phyloP scores from a whole-genome alignment of 2,797 vertebrate genomes.

The Alfaro cultratus region DNA sequence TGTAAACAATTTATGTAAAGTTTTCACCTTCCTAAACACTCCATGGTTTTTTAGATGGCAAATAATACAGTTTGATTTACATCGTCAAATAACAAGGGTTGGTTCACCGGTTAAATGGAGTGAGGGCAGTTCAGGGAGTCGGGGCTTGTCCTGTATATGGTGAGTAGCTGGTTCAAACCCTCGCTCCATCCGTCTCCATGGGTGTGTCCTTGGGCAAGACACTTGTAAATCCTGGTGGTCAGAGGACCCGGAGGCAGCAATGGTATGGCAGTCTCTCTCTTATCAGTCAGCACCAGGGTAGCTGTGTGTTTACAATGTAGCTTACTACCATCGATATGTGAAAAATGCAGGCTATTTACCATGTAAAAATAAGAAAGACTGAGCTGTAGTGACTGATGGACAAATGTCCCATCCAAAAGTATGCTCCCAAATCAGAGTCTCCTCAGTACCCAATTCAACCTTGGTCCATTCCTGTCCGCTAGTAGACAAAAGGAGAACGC shows the following conservation, averaged over 20 bases:
- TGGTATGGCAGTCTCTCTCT: not conserved
- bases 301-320: not conserved
- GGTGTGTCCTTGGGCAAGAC: not conserved
- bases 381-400: not conserved
- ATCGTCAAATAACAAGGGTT: not conserved
- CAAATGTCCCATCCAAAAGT: not conserved
- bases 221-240: not conserved
- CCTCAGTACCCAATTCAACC: not conserved
- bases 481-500: not conserved
- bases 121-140: not conserved
- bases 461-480: constrained; percentile 5
- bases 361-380: not conserved
- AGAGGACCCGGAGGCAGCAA: not conserved
- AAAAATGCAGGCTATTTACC: not conserved
- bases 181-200: not conserved
- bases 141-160: not conserved
- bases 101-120: not conserved
- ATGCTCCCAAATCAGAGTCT: not conserved
- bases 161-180: not conserved
- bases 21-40: not conserved
- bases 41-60: not conserved
- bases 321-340: not conserved
- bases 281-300: not conserved
- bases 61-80: not conserved
- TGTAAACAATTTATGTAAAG: not conserved